Evolutionary conservation across 2,888 invertebrate genomes (phyloP).

Genomic region (Himalopsyche kuldschensis): DNA sequence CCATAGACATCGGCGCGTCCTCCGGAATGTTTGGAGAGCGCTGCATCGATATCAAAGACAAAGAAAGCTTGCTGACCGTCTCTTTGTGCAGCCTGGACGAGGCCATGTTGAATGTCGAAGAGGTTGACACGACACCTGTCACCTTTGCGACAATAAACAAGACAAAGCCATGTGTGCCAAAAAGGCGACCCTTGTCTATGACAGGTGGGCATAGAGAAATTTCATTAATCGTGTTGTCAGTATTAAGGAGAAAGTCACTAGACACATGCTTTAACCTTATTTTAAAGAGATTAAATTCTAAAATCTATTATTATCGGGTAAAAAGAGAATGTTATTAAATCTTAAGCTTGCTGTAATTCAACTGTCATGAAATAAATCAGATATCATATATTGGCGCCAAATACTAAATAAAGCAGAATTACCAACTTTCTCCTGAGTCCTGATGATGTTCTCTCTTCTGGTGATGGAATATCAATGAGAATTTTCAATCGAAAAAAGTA

Average conservation of each 20-base stretch:
- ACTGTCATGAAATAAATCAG: too few species aligned
- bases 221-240: neutral
- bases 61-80: conserved; percentile 39
- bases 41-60: conserved; percentile 6
- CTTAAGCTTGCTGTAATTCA: too few species aligned
- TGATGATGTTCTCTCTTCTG: too few species aligned
- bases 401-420: too few species aligned
- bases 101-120: conserved; percentile 54
- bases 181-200: conserved; percentile 64
- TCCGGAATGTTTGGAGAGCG: conserved; percentile 14
- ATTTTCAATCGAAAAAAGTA: too few species aligned
- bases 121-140: conserved; percentile 49
- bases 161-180: conserved; percentile 55
- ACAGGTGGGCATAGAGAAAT: conserved; percentile 52
- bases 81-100: conserved; percentile 57
- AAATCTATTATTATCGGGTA: too few species aligned
- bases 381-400: too few species aligned
- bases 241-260: neutral
- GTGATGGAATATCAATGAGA: too few species aligned
- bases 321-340: too few species aligned
- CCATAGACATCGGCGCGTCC: conserved; percentile 17
- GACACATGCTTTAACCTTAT: too few species aligned
- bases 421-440: too few species aligned
- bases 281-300: too few species aligned
- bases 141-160: conserved; percentile 56